Evolutionary conservation across 2,888 invertebrate genomes (phyloP).

Genomic region (Metellina segmentata): DNA sequence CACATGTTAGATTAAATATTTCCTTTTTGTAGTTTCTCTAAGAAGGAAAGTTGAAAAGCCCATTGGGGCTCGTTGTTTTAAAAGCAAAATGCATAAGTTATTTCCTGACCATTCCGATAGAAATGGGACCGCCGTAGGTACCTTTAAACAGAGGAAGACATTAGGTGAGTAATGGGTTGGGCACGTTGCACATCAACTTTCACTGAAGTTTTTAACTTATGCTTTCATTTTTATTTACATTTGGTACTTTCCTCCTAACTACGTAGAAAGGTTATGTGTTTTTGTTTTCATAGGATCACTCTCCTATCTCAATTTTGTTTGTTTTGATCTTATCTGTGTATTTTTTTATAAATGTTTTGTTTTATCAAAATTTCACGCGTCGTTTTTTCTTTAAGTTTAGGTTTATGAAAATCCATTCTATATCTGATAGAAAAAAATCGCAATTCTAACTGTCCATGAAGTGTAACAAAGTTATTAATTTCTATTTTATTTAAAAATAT

Average conservation of each 20-base stretch:
- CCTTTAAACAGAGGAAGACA: conserved; percentile 81
- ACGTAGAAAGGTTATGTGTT: neutral
- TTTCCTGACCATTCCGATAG: conserved; percentile 68
- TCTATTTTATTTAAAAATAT: too few species aligned
- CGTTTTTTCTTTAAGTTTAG: too few species aligned
- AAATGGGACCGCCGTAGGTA: conserved; percentile 79
- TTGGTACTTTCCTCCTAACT: neutral
- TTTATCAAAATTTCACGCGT: neutral
- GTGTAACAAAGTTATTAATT: too few species aligned
- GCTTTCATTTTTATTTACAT: conserved; percentile 39
- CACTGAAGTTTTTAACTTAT: neutral
- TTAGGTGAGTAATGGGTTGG: conserved; percentile 80
- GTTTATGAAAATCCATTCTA: too few species aligned
- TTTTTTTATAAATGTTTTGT: neutral
- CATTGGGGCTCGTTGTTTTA: conserved; percentile 24
- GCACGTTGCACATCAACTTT: conserved; percentile 10
- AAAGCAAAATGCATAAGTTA: conserved; percentile 60
- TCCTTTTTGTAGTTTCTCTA: conserved; percentile 53
- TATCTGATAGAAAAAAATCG: too few species aligned
- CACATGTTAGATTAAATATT: conserved; percentile 69
- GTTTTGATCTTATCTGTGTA: neutral
- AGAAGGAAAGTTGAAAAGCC: neutral
- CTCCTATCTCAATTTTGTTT: neutral
- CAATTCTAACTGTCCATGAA: too few species aligned
- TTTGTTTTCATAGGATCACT: too few species aligned